These are phyloP conservation scores for Microtus montanus DNA, from an alignment of 2,113 vertebrate genomes.

Conservation along the genomic window DNA sequence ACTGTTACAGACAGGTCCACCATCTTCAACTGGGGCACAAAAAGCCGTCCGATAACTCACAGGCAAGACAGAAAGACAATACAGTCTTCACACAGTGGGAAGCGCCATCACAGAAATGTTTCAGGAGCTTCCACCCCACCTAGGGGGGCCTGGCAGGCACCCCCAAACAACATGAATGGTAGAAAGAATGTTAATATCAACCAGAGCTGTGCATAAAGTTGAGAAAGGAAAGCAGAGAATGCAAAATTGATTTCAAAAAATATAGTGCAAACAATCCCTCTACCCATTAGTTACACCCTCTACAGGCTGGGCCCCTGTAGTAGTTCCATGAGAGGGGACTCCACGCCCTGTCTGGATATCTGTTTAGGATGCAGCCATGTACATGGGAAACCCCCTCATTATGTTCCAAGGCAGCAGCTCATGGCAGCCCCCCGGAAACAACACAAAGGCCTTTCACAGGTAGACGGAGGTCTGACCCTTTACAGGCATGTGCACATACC, in stretches of 20 bases:
- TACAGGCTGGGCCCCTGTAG: background rate
- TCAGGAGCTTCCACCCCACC: background rate
- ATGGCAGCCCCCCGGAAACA: background rate
- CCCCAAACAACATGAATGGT: background rate
- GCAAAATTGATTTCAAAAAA: background rate
- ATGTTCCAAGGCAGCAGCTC: background rate
- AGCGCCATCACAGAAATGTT: background rate
- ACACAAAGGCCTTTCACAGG: background rate
- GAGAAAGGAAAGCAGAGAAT: background rate
- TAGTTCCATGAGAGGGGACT: background rate
- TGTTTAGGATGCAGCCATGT: too few species aligned
- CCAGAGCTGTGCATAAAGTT: background rate
- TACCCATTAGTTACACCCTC: background rate
- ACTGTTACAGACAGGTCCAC: background rate
- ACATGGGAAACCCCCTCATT: background rate
- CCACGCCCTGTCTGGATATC: background rate
- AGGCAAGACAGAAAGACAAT: background rate
- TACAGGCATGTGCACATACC: too few species aligned
- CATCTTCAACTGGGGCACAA: background rate
- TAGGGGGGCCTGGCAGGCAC: background rate
- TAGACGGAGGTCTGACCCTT: too few species aligned
- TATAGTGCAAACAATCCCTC: background rate
- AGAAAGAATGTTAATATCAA: background rate
- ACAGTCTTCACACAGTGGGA: background rate
- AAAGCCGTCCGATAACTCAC: background rate